Percentiles rank a stretch among this genome's conserved stretches.
Conservation (phyloP, 1,140 invertebrate species). For the Drosophila sproati region DNA sequence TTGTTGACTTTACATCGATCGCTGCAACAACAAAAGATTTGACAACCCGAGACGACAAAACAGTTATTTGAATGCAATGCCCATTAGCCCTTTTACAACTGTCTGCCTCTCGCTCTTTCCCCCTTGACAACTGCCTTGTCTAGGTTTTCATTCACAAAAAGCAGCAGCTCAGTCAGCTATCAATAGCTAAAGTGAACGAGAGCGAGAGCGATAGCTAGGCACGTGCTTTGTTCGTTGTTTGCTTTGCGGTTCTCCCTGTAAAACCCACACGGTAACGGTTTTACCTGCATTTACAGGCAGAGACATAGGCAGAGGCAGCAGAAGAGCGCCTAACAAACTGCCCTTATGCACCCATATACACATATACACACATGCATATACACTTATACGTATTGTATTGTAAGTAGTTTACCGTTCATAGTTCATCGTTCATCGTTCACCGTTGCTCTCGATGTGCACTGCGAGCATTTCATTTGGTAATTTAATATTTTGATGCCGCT, state of each 20-base stretch:
- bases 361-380: neutral
- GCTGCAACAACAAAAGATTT: constrained; percentile 44
- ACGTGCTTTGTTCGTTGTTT: constrained; percentile 28
- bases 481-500: constrained; percentile 68
- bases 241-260: constrained; percentile 26
- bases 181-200: constrained; percentile 17
- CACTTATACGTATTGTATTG: neutral
- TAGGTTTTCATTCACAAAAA: constrained; percentile 33
- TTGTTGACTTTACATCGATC: constrained; percentile 76
- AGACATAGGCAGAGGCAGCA: neutral
- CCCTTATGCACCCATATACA: constrained; percentile 24
- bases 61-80: constrained; percentile 40
- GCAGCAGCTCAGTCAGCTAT: neutral
- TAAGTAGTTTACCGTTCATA: constrained; percentile 56
- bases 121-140: constrained; percentile 10
- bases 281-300: constrained; percentile 33
- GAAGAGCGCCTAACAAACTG: constrained; percentile 21
- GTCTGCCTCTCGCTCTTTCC: constrained; percentile 10
- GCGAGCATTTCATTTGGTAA: constrained; percentile 58
- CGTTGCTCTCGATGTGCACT: constrained; percentile 22
- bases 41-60: constrained; percentile 36
- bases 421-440: neutral
- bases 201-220: constrained; percentile 10
- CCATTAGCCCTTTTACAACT: constrained; percentile 47
- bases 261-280: constrained; percentile 14